These are phyloP conservation scores for Tricholauxania praeusta DNA, from an alignment of 2,888 invertebrate species.

Conservation along the genomic window DNA sequence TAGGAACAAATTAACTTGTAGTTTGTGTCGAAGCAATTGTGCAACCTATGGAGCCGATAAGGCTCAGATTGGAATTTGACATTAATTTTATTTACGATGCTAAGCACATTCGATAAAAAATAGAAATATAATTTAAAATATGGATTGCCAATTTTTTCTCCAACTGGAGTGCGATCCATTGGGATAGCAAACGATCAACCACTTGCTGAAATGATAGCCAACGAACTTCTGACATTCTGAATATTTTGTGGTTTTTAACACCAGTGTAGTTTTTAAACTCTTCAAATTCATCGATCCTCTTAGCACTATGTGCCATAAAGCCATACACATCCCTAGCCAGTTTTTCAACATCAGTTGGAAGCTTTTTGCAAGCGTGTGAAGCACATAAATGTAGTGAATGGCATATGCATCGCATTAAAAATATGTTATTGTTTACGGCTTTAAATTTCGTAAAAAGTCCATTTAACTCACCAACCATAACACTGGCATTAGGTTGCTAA, in stretches of 20 bases:
- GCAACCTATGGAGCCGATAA: too few relatives aligned
- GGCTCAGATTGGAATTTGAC: too few relatives aligned
- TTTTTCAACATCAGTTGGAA: conserved; percentile 23
- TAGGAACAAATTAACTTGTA: too few relatives aligned
- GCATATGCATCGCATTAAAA: conserved; percentile 4
- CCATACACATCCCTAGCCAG: conserved; percentile 21
- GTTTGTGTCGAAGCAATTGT: too few relatives aligned
- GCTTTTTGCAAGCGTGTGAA: conserved; percentile 18
- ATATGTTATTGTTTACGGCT: neutral
- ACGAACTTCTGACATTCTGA: conserved; percentile 23
- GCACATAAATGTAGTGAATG: conserved; percentile 14
- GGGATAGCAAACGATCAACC: conserved; percentile 7
- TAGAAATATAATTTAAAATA: neutral
- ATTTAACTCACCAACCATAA: conserved; percentile 6
- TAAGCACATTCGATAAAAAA: neutral
- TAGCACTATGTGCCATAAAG: conserved; percentile 31
- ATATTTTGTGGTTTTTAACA: conserved; percentile 33
- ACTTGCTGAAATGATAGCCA: conserved; percentile 6
- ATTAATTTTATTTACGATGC: too few relatives aligned
- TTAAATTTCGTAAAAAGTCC: neutral
- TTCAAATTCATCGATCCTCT: conserved; percentile 13
- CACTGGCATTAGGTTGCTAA: conserved; percentile 18
- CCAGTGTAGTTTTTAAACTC: conserved; percentile 25
- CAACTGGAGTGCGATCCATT: neutral
- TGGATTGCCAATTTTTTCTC: neutral